Evolutionary conservation across 1,140 invertebrate genomes (phyloP).

Genomic region (Drosophila funebris): DNA sequence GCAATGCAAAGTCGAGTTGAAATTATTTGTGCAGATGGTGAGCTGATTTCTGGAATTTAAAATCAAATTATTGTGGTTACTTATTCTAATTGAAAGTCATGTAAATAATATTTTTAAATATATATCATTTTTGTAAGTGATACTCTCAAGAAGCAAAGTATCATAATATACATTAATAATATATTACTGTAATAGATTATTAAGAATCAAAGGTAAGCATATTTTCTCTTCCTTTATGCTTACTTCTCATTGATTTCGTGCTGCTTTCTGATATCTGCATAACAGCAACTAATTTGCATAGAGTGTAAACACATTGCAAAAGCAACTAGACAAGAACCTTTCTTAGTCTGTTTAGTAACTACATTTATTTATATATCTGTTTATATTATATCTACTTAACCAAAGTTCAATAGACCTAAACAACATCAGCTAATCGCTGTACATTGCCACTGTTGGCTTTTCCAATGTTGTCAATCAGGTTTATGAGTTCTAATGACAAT

Average conservation of each 20-base stretch:
- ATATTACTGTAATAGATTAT: too few relatives aligned
- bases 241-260: too few relatives aligned
- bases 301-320: background rate
- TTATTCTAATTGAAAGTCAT: background rate
- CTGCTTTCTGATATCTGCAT: too few relatives aligned
- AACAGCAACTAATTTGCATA: too few relatives aligned
- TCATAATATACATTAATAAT: too few relatives aligned
- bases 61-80: background rate
- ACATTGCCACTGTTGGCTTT: constrained; percentile 2
- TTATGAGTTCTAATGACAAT: constrained; percentile 81
- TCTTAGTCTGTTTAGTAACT: background rate
- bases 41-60: background rate
- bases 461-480: constrained; percentile 67
- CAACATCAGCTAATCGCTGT: constrained; percentile 40
- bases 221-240: too few relatives aligned
- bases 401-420: constrained; percentile 14
- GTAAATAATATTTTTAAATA: background rate
- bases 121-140: too few relatives aligned
- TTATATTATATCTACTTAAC: background rate
- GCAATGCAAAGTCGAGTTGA: background rate
- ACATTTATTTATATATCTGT: background rate
- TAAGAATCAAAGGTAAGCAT: too few relatives aligned
- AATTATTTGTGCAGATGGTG: background rate
- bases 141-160: too few relatives aligned
- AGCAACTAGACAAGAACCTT: background rate